These are phyloP conservation scores for Pantherophis vulpinus DNA, from an alignment of 2,797 vertebrate genomes.

Conservation along the genomic window DNA sequence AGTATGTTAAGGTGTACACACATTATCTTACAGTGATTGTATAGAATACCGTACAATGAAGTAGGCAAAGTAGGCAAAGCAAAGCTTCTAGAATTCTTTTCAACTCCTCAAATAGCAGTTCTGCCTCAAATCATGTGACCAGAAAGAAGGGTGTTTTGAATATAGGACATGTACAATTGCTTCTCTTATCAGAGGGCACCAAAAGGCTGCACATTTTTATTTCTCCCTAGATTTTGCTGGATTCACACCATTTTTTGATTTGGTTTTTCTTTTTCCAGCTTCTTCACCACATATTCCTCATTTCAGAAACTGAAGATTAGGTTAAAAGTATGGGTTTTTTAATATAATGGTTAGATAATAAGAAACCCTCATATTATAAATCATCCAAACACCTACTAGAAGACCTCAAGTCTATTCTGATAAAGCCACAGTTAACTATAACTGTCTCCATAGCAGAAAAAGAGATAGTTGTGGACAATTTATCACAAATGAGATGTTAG, in stretches of 20 bases:
- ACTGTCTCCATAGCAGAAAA: not conserved
- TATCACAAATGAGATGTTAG: not conserved
- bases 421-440: not conserved
- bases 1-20: not conserved
- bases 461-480: not conserved
- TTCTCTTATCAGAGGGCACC: not conserved
- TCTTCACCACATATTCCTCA: not conserved
- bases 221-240: not conserved
- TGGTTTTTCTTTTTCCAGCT: not conserved
- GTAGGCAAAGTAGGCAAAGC: not conserved
- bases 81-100: not conserved
- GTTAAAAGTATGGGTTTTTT: not conserved
- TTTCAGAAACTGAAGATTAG: not conserved
- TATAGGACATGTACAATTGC: not conserved
- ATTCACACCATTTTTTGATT: not conserved
- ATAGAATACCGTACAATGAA: not conserved
- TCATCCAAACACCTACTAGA: not conserved
- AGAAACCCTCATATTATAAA: not conserved
- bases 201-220: not conserved
- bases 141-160: not conserved
- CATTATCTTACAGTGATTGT: not conserved
- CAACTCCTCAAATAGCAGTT: not conserved
- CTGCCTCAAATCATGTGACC: not conserved
- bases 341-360: not conserved
- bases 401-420: not conserved